Conservation (phyloP, 1,140 invertebrate species). For the Drosophila malerkotliana region DNA sequence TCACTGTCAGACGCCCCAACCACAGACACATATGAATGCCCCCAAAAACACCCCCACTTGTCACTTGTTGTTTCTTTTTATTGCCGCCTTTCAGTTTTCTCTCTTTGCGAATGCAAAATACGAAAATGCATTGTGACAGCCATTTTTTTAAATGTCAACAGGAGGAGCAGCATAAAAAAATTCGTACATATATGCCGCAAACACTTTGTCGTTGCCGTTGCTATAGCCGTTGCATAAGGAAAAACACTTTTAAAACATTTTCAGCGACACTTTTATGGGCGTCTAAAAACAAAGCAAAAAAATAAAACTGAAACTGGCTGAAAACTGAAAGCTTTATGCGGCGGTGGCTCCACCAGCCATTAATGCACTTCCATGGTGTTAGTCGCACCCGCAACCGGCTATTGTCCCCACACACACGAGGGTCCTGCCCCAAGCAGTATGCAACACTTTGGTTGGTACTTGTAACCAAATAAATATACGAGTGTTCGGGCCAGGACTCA, state of each 20-base stretch:
- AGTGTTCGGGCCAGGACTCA: conserved; percentile 1
- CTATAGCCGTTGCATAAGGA: conserved; percentile 44
- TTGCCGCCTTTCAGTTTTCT: conserved; percentile 26
- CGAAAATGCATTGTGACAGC: conserved; percentile 62
- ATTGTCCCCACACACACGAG: not conserved
- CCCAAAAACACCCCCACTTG: conserved; percentile 8
- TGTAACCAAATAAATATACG: conserved; percentile 1
- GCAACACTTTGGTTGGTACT: conserved; percentile 12
- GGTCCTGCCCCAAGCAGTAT: conserved; percentile 26
- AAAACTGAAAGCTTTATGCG: conserved; percentile 16
- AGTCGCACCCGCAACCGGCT: conserved; percentile 9
- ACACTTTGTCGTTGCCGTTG: conserved; percentile 44
- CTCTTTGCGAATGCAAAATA: conserved; percentile 41
- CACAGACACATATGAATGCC: conserved; percentile 21
- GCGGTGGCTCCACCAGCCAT: conserved; percentile 14
- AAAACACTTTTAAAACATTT: conserved; percentile 52
- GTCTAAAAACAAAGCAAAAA: conserved; percentile 50
- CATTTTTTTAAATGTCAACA: conserved; percentile 57
- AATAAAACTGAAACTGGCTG: not conserved
- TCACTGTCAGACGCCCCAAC: conserved; percentile 61
- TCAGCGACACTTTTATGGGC: conserved; percentile 27
- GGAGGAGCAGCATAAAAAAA: conserved; percentile 27
- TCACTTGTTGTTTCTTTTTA: conserved; percentile 44
- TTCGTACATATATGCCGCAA: conserved; percentile 28
- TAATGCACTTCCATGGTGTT: conserved; percentile 26